These are phyloP conservation scores for Odontophorus gujanensis DNA, from an alignment of 2,113 vertebrate genomes.

Conservation along the genomic window DNA sequence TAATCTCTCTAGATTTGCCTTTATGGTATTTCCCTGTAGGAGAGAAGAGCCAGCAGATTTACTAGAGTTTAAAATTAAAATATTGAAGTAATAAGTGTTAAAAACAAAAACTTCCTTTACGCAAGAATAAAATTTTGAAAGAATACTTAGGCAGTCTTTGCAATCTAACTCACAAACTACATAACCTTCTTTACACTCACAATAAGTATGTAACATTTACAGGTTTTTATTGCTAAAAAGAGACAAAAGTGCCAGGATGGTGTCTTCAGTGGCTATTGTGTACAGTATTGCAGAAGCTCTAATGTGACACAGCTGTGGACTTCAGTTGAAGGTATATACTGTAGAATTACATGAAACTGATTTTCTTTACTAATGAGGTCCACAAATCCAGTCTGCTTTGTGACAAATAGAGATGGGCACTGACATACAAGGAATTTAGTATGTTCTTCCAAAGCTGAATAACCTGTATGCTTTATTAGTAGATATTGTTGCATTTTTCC, in stretches of 20 bases:
- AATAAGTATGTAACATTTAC: neutral
- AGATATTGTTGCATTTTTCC: neutral
- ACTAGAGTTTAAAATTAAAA: neutral
- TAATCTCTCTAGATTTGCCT: neutral
- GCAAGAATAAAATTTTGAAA: neutral
- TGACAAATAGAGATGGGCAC: neutral
- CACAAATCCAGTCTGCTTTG: neutral
- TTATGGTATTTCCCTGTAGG: neutral
- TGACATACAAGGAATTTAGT: neutral
- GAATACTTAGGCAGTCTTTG: neutral
- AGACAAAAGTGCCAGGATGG: neutral
- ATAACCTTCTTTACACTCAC: neutral
- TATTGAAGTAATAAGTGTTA: neutral
- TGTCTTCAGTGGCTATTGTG: neutral
- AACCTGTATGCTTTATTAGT: neutral
- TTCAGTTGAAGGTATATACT: neutral
- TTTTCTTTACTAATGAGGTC: neutral
- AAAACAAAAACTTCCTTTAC: neutral
- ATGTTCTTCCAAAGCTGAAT: neutral
- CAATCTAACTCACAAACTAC: neutral
- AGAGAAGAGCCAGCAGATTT: neutral
- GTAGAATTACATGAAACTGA: neutral
- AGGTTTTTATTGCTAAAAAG: neutral
- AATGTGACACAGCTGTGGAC: accelerated
- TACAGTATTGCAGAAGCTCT: neutral